A percentile compares a stretch with the other conserved stretches of the same genome.
Evolutionary conservation across 2,888 invertebrate species (phyloP).

Genomic region (Criorhina ranunculi): DNA sequence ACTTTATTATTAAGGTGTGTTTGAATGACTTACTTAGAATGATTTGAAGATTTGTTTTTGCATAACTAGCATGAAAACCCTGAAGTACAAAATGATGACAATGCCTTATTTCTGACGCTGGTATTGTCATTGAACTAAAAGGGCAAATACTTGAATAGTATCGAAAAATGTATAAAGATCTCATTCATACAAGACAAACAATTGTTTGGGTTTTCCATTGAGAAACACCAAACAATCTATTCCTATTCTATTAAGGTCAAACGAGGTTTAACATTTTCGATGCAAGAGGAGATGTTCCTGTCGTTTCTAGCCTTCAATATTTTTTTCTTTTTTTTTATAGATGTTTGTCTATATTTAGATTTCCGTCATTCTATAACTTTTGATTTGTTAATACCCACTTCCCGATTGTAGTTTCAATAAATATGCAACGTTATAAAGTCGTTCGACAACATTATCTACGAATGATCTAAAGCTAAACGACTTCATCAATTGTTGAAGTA

Average conservation of each 20-base stretch:
- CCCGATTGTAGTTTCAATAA: slow-evolving; percentile 10
- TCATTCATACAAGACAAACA: not conserved
- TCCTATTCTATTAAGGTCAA: slow-evolving; percentile 1
- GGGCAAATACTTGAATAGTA: not conserved
- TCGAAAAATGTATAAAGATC: not conserved
- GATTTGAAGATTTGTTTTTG: not conserved
- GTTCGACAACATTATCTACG: not conserved
- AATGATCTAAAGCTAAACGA: no score
- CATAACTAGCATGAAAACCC: no score
- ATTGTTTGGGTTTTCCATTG: not conserved
- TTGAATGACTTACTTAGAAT: not conserved
- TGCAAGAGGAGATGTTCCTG: slow-evolving; percentile 13
- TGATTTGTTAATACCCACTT: not conserved
- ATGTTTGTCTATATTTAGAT: not conserved
- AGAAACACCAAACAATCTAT: not conserved
- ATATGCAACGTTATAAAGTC: slow-evolving; percentile 7
- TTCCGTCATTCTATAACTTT: slow-evolving; percentile 10
- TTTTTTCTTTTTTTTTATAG: not conserved
- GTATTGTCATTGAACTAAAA: not conserved
- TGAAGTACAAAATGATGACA: no score
- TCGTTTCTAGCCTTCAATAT: slow-evolving; percentile 24
- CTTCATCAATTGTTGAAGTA: no score
- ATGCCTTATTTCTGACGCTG: not conserved
- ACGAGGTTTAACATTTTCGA: slow-evolving; percentile 7
- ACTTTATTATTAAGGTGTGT: slow-evolving; percentile 3